These are phyloP conservation scores for Carcharodon carcharias DNA, from an alignment of 2,797 vertebrate species.

Conservation along the genomic window DNA sequence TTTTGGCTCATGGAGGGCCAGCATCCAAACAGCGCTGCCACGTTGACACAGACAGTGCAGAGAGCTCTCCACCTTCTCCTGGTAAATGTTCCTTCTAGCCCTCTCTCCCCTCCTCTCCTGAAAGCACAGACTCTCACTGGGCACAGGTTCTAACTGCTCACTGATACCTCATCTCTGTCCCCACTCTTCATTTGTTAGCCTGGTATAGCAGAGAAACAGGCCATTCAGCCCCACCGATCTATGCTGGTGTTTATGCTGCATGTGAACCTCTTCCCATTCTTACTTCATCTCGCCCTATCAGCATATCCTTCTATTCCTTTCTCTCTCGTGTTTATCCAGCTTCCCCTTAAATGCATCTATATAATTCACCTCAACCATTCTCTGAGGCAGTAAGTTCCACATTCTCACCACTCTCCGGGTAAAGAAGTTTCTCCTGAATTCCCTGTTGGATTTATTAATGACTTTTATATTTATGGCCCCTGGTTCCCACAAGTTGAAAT, in stretches of 20 bases:
- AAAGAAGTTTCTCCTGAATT: not conserved
- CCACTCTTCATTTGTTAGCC: not conserved
- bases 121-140: not conserved
- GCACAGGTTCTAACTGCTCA: not conserved
- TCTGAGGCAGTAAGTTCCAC: not conserved
- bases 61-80: not conserved
- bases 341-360: not conserved
- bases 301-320: not conserved
- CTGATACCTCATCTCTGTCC: not conserved
- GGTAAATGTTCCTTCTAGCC: not conserved
- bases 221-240: not conserved
- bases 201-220: not conserved
- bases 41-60: not conserved
- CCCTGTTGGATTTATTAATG: not conserved
- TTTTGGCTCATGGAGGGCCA: not conserved
- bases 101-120: not conserved
- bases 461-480: not conserved
- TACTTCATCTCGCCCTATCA: not conserved
- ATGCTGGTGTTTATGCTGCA: not conserved
- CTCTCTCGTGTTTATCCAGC: not conserved
- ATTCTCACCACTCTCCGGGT: not conserved
- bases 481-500: not conserved
- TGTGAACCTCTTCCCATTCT: not conserved
- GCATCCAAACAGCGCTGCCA: not conserved
- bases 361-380: not conserved